Evolutionary conservation across 53 echinoderm and acorn worm genomes (phyloP).

Genomic region (Mesocentrotus franciscanus): DNA sequence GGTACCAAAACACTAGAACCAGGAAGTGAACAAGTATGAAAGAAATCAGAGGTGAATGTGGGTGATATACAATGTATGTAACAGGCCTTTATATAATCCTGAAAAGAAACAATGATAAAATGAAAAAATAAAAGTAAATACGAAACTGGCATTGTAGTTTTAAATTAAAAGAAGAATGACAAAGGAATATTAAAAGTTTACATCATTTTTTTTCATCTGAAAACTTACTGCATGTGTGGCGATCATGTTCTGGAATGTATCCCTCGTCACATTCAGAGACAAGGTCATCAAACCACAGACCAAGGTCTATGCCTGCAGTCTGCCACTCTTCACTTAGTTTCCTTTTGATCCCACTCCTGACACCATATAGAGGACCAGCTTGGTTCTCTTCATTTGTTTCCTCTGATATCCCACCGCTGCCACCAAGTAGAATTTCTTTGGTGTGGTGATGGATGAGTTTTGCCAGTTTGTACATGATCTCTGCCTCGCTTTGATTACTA

Average conservation of each 20-base stretch:
- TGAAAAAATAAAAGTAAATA: too few species aligned
- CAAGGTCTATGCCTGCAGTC: not conserved
- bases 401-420: not conserved
- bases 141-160: too few species aligned
- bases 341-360: not conserved
- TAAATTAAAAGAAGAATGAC: too few species aligned
- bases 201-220: too few species aligned
- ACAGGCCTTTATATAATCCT: too few species aligned
- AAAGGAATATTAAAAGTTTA: not conserved
- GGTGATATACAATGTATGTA: too few species aligned
- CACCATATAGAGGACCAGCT: not conserved
- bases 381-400: not conserved
- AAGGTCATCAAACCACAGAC: slow-evolving; percentile 35
- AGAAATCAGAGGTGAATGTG: too few species aligned
- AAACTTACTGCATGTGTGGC: slow-evolving; percentile 31
- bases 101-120: too few species aligned
- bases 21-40: too few species aligned
- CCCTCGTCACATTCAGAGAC: slow-evolving; percentile 34
- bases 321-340: not conserved
- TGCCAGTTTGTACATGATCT: not conserved
- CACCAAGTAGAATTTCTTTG: not conserved
- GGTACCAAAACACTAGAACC: too few species aligned
- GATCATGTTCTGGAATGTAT: slow-evolving; percentile 33
- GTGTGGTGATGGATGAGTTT: slow-evolving; percentile 14
- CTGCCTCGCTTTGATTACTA: not conserved